Evolutionary conservation across 2,888 invertebrate species (phyloP).

Genomic region (Tipula vernalis): DNA sequence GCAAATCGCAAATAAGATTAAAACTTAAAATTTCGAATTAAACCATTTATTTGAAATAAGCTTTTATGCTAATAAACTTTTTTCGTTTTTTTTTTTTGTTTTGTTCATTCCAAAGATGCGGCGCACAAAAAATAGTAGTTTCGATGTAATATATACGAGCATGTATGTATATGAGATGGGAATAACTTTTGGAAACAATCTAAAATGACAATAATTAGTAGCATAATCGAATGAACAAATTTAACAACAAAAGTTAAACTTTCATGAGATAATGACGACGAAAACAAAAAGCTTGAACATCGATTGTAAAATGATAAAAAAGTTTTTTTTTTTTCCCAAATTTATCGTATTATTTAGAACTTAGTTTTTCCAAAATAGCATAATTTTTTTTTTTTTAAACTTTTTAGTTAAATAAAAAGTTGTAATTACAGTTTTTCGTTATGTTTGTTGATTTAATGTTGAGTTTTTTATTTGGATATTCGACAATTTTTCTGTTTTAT

Average conservation of each 20-base stretch:
- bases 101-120: background rate
- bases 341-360: background rate
- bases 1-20: background rate
- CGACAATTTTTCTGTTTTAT: background rate
- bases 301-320: constrained; percentile 4
- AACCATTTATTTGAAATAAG: background rate
- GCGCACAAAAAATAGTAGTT: background rate
- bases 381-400: background rate
- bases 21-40: background rate
- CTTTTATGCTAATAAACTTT: background rate
- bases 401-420: background rate
- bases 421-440: background rate
- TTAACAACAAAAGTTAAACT: background rate
- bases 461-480: background rate
- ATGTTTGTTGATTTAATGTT: background rate
- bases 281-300: background rate
- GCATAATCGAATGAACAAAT: constrained; percentile 7
- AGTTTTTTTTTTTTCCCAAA: background rate
- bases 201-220: constrained; percentile 7
- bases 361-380: background rate
- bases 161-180: background rate
- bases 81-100: background rate
- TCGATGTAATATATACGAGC: background rate
- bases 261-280: background rate
- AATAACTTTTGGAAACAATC: background rate